Evolutionary conservation across 1,140 invertebrate species (phyloP), one percentile per base, ranked within the genome.

Genomic region (Zaprionus ornatus): DNA sequence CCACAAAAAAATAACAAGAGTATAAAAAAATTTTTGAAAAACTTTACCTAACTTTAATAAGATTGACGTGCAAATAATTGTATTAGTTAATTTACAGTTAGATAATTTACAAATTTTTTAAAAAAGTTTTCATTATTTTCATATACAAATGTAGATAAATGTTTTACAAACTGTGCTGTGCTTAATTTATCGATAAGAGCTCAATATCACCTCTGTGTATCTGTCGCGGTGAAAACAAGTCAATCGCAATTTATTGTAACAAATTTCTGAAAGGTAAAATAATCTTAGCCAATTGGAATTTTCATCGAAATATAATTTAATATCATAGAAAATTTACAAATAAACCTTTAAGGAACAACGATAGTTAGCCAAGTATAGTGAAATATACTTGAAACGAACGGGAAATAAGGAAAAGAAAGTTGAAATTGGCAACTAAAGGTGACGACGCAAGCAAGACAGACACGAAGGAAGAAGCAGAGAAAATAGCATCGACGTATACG

Each of bases 401-500:
- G 65, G 42, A 32, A 72, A 21, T 50, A 61, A 52, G 50, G 29
- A 71, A 76, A 59, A 69, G 57, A 82, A 82, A 82, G 80, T 82
- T 70, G 65, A 82, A 74, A 74, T 71, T 45, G 65, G 52, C 75
- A 55, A 65, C 54, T 37, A 77, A 86, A 86, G 79, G 82, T 86
- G 82, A 85, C 85, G 73, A 90, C 82, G 83, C 82, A 86, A 82
- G 83, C 82, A 86, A 80, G 29, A 79, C 69, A 45, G 40, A 45
- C 40, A 32, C 29, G 29, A 32, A 32, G 29, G 73, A 84, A 82
- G 70, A 69, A 69, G 68, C 69, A 83, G 77, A 90, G 80, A 83
- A 67, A 90, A 90, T 67, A 84, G 67, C 64, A 79, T 69, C 80
- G 69, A 90, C 81, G 78, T 81, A 88, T 77, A 88, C 84, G 75